These are phyloP conservation scores for Philereme transversata DNA, from an alignment of 2,888 invertebrate species.

Conservation along the genomic window DNA sequence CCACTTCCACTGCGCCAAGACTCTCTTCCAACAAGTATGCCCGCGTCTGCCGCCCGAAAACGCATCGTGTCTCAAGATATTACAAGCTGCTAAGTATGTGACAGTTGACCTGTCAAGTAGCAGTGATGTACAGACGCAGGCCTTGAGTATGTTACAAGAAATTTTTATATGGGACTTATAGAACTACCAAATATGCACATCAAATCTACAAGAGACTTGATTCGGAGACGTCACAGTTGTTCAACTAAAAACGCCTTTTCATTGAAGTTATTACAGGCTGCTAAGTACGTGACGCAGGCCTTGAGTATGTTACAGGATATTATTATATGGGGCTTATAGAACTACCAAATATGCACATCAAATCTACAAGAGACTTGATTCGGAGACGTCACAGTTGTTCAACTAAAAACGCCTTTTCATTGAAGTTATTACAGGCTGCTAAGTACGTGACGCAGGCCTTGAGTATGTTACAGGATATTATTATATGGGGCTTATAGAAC, in stretches of 20 bases:
- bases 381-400: no score
- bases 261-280: no score
- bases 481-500: conserved; percentile 71
- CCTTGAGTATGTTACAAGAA: conserved; percentile 71
- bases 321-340: no score
- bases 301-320: conserved; percentile 13
- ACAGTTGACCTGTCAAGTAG: conserved; percentile 66
- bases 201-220: no score
- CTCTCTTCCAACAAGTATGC: conserved; percentile 65
- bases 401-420: no score
- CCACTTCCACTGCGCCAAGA: conserved; percentile 72
- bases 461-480: conserved; percentile 73
- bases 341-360: no score
- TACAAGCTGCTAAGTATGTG: conserved; percentile 77
- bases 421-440: no score
- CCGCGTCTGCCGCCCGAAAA: conserved; percentile 73
- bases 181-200: no score
- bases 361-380: no score
- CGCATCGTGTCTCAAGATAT: conserved; percentile 66
- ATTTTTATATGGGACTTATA: conserved; percentile 77
- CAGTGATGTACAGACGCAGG: conserved; percentile 63
- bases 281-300: no score
- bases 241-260: no score
- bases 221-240: no score
- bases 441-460: conserved; percentile 54